Percentiles rank a stretch among this genome's conserved stretches.
Evolutionary conservation across 92 coral and sea anemone genomes (phyloP).

Genomic region (Epizoanthus ramosus): DNA sequence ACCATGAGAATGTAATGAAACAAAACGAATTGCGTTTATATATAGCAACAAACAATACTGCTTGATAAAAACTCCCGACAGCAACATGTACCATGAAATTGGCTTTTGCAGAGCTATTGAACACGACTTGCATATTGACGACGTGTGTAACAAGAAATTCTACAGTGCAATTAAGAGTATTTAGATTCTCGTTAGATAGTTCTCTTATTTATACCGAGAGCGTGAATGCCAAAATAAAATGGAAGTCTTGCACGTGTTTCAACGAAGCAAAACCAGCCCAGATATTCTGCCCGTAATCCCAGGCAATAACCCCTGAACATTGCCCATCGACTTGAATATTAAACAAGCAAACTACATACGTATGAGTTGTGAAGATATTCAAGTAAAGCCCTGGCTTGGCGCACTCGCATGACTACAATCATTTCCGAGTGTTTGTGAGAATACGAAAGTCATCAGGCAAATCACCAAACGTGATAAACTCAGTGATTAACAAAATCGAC

Average conservation of each 20-base stretch:
- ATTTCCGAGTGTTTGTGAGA: conserved; percentile 20
- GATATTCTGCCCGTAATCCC: neutral
- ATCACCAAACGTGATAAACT: conserved; percentile 43
- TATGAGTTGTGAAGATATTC: neutral
- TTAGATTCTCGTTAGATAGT: conserved; percentile 56
- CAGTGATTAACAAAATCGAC: conserved; percentile 34
- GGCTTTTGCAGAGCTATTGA: conserved; percentile 49
- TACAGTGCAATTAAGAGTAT: conserved; percentile 53
- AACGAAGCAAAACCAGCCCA: conserved; percentile 15
- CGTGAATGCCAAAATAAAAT: conserved; percentile 18
- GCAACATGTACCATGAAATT: conserved; percentile 51
- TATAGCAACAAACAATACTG: conserved; percentile 30
- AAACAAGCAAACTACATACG: conserved; percentile 17
- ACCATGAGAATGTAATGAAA: conserved; percentile 17
- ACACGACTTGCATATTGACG: conserved; percentile 58
- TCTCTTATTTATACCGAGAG: conserved; percentile 38
- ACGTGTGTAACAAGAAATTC: conserved; percentile 42
- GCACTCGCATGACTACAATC: neutral
- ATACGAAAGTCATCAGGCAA: conserved; percentile 24
- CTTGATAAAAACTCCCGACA: conserved; percentile 40
- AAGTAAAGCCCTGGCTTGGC: conserved; percentile 2
- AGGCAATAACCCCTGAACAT: conserved; percentile 3
- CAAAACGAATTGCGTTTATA: conserved; percentile 11
- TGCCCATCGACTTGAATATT: conserved; percentile 27
- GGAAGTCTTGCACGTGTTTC: conserved; percentile 24